These are phyloP conservation scores for Axis porcinus DNA, from an alignment of 2,113 vertebrate genomes.

Conservation along the genomic window DNA sequence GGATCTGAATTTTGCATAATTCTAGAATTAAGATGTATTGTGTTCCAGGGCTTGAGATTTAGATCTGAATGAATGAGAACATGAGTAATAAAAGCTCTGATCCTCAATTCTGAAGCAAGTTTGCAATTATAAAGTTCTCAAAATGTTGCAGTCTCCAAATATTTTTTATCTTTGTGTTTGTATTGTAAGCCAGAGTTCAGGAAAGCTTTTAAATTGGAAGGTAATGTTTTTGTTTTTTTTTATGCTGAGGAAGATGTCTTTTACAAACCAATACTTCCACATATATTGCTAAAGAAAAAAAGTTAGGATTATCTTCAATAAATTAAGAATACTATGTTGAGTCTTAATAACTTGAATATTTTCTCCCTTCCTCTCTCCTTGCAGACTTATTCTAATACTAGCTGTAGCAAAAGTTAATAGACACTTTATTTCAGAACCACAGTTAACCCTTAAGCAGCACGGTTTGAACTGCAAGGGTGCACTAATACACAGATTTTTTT, in stretches of 20 bases:
- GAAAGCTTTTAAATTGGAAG: constrained; percentile 17
- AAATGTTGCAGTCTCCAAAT: background rate
- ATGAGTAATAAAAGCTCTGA: background rate
- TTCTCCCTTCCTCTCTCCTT: background rate
- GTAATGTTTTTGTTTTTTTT: background rate
- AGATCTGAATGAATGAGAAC: constrained; percentile 5
- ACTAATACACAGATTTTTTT: background rate
- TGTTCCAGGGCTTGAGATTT: background rate
- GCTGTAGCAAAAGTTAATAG: background rate
- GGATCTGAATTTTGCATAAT: constrained; percentile 5
- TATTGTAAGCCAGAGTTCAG: background rate
- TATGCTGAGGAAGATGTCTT: background rate
- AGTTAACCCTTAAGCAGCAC: background rate
- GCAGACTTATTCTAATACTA: background rate
- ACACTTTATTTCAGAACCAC: background rate
- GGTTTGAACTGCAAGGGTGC: background rate
- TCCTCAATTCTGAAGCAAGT: background rate
- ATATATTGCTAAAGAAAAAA: background rate
- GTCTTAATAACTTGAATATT: background rate
- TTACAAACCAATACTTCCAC: background rate
- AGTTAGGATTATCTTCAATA: background rate
- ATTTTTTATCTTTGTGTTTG: background rate
- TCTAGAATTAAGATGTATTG: constrained; percentile 21
- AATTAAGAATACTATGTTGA: background rate
- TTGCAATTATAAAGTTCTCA: background rate